Evolutionary conservation across 2,888 invertebrate genomes (phyloP), one percentile per base, ranked within the genome.

Genomic region (Drosophila barbarae): DNA sequence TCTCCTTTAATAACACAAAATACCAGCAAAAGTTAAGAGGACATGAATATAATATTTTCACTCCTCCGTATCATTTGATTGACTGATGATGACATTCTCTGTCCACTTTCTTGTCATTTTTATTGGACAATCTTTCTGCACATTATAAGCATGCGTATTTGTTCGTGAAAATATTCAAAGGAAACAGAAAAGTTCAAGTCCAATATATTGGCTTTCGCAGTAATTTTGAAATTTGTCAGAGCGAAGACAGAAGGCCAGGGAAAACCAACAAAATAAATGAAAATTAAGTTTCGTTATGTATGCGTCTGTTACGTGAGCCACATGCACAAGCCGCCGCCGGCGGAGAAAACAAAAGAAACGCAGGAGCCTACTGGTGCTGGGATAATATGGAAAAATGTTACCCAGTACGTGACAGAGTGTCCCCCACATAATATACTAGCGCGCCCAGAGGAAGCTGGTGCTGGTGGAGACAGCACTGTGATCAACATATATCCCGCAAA

Each of bases 281-380:
- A 77, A 81, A 83, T 85, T 73, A 85, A 85, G 75, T 83, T 83
- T 77, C 83, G 71, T 85, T 74, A 80, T 85, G 73, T 83, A 85
- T 83, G 85, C 85, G 81, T 71, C 84, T 80, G 73, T 77, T 83
- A 85, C 84, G 81, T 85, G 85, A 81, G 84, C 36, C 39, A 70
- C 73, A 83, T 81, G 53, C 69, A 21, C 9, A 65, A 60, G 83
- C 57, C 39, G 51, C 52, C 42, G 34, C 39, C 42, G 34, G 39
- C 30, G 38, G 39, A 46, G 23, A 52, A 52, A 46, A 53, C 21
- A 57, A 57, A 55, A 56, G 54, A 60, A 58, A 47, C 39, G 30
- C 26, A 57, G 51, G 51, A 36, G 63, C 63, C 74, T 50, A 59
- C 50, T 42, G 56, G 9, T n/a, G 30, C 46, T 32, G 34, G 70